phyloP scores from a whole-genome alignment of 2,113 vertebrate genomes.

The Apaloderma vittatum region DNA sequence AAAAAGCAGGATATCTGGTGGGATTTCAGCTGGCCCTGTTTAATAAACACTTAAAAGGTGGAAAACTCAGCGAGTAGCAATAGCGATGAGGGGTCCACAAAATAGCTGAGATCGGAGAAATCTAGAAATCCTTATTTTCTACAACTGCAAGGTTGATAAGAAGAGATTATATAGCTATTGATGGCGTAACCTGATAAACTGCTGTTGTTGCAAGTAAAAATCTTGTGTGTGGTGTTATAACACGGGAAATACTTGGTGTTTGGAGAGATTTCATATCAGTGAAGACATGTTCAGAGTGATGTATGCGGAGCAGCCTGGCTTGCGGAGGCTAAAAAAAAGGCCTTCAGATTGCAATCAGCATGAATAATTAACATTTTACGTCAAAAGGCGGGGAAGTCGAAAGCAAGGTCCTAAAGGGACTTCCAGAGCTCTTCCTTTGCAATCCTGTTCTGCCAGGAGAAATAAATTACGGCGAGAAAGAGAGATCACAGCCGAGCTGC shows the following conservation, averaged over 20 bases:
- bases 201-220: not conserved
- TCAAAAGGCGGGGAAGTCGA: not conserved
- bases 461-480: not conserved
- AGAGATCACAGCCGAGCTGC: not conserved
- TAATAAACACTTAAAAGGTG: not conserved
- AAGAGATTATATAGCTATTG: not conserved
- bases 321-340: not conserved
- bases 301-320: not conserved
- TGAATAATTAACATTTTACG: conserved; percentile 33
- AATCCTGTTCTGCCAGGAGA: not conserved
- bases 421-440: not conserved
- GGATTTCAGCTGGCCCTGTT: not conserved
- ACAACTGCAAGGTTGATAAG: not conserved
- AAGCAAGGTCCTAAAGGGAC: conserved; percentile 19
- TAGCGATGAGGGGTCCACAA: not conserved
- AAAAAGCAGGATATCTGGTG: not conserved
- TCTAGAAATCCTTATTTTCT: not conserved
- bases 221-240: not conserved
- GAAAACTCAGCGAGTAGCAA: not conserved
- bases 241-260: not conserved
- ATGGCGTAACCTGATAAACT: not conserved
- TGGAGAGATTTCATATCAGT: not conserved
- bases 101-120: not conserved
- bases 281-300: not conserved
- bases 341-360: conserved; percentile 28